phyloP scores from a whole-genome alignment of 2,113 vertebrate species.

The Fulica atra region DNA sequence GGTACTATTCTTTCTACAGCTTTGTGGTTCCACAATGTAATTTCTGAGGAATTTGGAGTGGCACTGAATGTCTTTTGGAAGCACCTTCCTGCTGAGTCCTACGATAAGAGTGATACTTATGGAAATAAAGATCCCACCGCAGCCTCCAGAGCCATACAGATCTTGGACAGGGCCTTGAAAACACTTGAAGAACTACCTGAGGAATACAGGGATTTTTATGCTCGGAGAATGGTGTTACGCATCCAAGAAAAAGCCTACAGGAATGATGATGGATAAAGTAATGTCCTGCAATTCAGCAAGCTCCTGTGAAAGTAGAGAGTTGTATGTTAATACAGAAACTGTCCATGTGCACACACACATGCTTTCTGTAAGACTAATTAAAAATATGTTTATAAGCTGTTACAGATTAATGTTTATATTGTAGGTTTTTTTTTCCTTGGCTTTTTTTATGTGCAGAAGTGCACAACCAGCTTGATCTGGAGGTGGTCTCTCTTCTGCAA shows the following conservation, averaged over 20 bases:
- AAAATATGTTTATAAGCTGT: neutral
- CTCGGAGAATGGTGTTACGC: constrained; percentile 89
- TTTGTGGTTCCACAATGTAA: constrained; percentile 96
- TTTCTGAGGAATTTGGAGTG: constrained; percentile 91
- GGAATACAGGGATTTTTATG: constrained; percentile 94
- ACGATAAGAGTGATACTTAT: constrained; percentile 91
- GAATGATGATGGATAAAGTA: constrained; percentile 68
- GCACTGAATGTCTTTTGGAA: constrained; percentile 96
- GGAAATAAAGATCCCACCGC: constrained; percentile 92
- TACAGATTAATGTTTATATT: neutral
- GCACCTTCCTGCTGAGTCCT: constrained; percentile 86
- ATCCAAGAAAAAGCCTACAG: constrained; percentile 85
- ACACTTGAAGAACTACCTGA: constrained; percentile 87
- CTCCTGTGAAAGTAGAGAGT: neutral
- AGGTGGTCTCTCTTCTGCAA: neutral
- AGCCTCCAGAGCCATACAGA: constrained; percentile 86
- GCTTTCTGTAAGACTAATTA: neutral
- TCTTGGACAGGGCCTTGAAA: constrained; percentile 86
- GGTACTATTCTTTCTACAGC: constrained; percentile 73
- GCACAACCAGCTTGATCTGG: neutral
- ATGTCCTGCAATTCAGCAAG: neutral
- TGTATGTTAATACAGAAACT: neutral
- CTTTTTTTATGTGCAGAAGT: neutral
- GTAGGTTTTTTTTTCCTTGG: neutral
- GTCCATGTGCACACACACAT: neutral